Evolutionary conservation across 2,888 invertebrate species (phyloP).

Genomic region (Cremastinae sp.): DNA sequence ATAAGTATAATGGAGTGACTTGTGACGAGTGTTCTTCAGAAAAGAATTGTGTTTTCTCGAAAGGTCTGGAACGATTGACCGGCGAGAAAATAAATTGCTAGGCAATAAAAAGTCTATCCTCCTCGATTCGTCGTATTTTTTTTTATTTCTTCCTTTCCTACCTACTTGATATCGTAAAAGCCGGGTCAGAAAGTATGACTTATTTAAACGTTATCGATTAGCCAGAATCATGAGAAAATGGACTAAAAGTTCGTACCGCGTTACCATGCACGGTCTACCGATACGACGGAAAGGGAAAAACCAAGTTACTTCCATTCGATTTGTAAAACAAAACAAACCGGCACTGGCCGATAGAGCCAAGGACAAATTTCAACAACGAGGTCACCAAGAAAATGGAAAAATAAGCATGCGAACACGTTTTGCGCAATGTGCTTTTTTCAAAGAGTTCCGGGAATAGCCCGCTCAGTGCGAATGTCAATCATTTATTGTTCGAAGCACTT

Average conservation of each 20-base stretch:
- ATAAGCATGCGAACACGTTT: constrained; percentile 19
- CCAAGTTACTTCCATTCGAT: constrained; percentile 1
- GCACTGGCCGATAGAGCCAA: constrained; percentile 31
- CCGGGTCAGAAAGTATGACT: constrained; percentile 66
- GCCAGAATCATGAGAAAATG: constrained; percentile 65
- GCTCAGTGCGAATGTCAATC: background rate
- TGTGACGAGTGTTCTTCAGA: constrained; percentile 1
- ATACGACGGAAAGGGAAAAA: constrained; percentile 9
- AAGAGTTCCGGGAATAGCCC: constrained; percentile 40
- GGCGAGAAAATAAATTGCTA: constrained; percentile 25
- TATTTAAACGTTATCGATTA: constrained; percentile 72
- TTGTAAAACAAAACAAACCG: background rate
- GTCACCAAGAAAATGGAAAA: background rate
- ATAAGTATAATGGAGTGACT: background rate
- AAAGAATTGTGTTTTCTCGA: constrained; percentile 24
- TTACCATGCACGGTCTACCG: constrained; percentile 45
- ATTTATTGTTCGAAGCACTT: too few relatives aligned
- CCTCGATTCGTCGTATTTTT: constrained; percentile 8
- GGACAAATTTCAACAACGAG: constrained; percentile 53
- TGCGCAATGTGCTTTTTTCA: background rate
- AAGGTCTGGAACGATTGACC: constrained; percentile 45
- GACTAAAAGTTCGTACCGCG: constrained; percentile 58
- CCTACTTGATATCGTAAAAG: constrained; percentile 60
- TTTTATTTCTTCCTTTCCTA: constrained; percentile 3
- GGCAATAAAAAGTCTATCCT: too few relatives aligned